A percentile compares a stretch with the other conserved stretches of the same genome.
Conservation (phyloP, 2,888 invertebrate species). For the Bruchidius siliquastri region DNA sequence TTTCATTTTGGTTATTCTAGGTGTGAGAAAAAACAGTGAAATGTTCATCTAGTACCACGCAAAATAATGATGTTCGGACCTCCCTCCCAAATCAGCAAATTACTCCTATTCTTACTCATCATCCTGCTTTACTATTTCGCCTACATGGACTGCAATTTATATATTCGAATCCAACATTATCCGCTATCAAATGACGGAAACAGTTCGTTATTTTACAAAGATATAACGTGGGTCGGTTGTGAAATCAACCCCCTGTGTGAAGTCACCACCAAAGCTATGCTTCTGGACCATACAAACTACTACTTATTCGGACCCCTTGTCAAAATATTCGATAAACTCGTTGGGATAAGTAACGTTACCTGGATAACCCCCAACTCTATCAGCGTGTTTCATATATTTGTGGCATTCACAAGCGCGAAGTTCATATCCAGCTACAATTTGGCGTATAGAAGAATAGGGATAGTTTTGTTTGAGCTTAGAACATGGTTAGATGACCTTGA, state of each 20-base stretch:
- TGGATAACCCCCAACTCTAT: conserved; percentile 80
- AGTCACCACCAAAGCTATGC: conserved; percentile 76
- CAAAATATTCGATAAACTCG: conserved; percentile 63
- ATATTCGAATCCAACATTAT: conserved; percentile 66
- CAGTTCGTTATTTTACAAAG: conserved; percentile 47
- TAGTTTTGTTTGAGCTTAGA: conserved; percentile 73
- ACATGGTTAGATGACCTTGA: conserved; percentile 83
- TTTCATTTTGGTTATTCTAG: background rate
- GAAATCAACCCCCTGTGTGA: conserved; percentile 70
- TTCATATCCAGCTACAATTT: conserved; percentile 70
- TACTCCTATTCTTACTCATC: conserved; percentile 57
- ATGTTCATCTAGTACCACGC: background rate
- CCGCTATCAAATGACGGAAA: conserved; percentile 50
- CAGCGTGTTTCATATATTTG: conserved; percentile 71
- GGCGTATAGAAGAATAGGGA: conserved; percentile 65
- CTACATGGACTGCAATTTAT: conserved; percentile 69
- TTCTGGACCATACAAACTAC: conserved; percentile 79
- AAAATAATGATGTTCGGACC: conserved; percentile 62
- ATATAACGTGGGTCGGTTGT: conserved; percentile 61
- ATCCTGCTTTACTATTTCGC: conserved; percentile 60
- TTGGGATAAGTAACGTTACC: conserved; percentile 43
- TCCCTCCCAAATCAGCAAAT: conserved; percentile 67
- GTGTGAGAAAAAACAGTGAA: background rate
- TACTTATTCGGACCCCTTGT: conserved; percentile 78
- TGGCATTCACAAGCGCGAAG: conserved; percentile 71